These are phyloP conservation scores for Pseudanteris insignis DNA, from an alignment of 2,888 invertebrate species.

Conservation along the genomic window DNA sequence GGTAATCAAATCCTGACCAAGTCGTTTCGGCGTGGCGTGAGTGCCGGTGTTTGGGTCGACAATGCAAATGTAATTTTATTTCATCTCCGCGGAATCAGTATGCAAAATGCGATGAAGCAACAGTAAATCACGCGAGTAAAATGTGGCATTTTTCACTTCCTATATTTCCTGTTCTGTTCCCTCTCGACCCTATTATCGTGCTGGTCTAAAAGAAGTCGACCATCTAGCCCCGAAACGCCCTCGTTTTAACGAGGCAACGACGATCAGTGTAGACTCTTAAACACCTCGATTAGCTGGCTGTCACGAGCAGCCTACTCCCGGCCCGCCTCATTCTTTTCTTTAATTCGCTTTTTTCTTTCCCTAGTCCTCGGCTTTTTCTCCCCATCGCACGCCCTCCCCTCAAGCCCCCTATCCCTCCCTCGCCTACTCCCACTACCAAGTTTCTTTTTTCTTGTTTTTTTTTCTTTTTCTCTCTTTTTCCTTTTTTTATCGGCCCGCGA, in stretches of 20 bases:
- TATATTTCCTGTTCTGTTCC: slow-evolving; percentile 45
- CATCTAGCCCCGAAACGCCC: slow-evolving; percentile 51
- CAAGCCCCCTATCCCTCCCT: slow-evolving; percentile 21
- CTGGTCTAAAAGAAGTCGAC: slow-evolving; percentile 61
- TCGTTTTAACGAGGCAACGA: slow-evolving; percentile 64
- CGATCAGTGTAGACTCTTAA: slow-evolving; percentile 67
- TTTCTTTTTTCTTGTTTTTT: slow-evolving; percentile 40
- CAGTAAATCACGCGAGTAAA: slow-evolving; percentile 57
- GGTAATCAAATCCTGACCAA: neutral
- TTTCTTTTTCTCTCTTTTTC: slow-evolving; percentile 23
- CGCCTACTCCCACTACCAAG: no score
- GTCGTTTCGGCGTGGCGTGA: no score
- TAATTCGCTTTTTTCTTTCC: slow-evolving; percentile 49
- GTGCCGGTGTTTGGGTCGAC: slow-evolving; percentile 8
- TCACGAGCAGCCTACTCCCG: slow-evolving; percentile 60
- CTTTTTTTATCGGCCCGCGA: slow-evolving; percentile 61
- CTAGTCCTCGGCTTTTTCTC: slow-evolving; percentile 51
- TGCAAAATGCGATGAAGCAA: slow-evolving; percentile 55
- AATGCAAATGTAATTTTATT: slow-evolving; percentile 33
- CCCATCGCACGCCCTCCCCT: slow-evolving; percentile 51
- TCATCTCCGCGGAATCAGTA: slow-evolving; percentile 52
- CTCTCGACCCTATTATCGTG: slow-evolving; percentile 62
- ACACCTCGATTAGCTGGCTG: slow-evolving; percentile 67
- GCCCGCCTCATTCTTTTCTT: slow-evolving; percentile 43
- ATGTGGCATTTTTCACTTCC: slow-evolving; percentile 49